Percentiles rank a stretch among this genome's conserved stretches.
These are phyloP conservation scores for Cirrhinus mrigala DNA, from an alignment of 2,797 vertebrate genomes.

Conservation along the genomic window DNA sequence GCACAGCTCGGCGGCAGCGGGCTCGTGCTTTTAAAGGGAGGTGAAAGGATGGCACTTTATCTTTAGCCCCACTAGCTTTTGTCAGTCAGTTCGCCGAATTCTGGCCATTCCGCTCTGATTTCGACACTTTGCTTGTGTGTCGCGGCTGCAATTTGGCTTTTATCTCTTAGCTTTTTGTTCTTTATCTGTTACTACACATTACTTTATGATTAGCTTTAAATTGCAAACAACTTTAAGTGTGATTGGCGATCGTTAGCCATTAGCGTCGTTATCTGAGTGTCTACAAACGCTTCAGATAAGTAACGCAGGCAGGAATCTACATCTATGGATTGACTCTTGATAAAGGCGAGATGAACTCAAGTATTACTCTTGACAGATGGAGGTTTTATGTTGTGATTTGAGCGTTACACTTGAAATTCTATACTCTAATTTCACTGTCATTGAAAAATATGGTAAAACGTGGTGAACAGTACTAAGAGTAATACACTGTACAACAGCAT, in stretches of 20 bases:
- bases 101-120: constrained; percentile 35
- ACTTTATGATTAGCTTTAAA: constrained; percentile 42
- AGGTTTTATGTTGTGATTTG: not conserved
- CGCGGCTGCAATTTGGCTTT: constrained; percentile 44
- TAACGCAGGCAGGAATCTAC: not conserved
- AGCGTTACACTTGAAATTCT: too few species aligned
- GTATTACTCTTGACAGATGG: constrained; percentile 5
- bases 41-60: constrained; percentile 60
- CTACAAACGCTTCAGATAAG: constrained; percentile 42
- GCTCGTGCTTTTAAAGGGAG: constrained; percentile 69
- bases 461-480: not conserved
- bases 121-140: constrained; percentile 34
- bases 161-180: constrained; percentile 51
- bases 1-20: constrained; percentile 54
- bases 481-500: not conserved
- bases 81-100: constrained; percentile 35
- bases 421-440: not conserved
- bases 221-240: constrained; percentile 35
- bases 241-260: constrained; percentile 26
- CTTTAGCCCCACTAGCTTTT: constrained; percentile 63
- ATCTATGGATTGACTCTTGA: constrained; percentile 22
- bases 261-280: constrained; percentile 27
- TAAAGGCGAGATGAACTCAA: constrained; percentile 11
- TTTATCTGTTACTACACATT: constrained; percentile 36
- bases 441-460: not conserved